Base-by-base conservation (phyloP, 2,888 invertebrate genomes). In the Zeuzera pyrina region DNA sequence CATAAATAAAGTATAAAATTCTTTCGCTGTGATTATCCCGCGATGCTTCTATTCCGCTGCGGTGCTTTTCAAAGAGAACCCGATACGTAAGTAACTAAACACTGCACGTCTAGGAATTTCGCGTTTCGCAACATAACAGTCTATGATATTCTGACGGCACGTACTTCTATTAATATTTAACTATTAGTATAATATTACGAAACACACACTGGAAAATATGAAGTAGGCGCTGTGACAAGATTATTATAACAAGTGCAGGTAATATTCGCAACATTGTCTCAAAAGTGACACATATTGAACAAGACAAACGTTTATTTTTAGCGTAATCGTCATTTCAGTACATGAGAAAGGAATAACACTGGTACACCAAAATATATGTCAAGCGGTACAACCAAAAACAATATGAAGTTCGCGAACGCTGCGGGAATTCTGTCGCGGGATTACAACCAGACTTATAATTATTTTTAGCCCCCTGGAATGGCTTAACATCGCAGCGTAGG, bases 401-500 rank as follows among this genome's bases (percentile, higher is more conserved):
- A 58, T 55, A 52, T 49, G 33, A 39, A 34, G 32, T 33, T 34
- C 23, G 42, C 35, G 41, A 8, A 5, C 48, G 34, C 45, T 34
- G 48, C 41, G 43, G 48, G 49, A 49, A 41, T 47, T 42, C 51
- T 46, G 58, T 53, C 57, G 39, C 38, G 52, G 61, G 61, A 64
- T 64, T 63, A 64, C 52, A 27, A 38, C n/a, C 33, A 42, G 54
- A 49, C 55, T 63, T 63, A 58, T 67, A 65, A 65, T 67, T 65
- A 65, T 64, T 65, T 65, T 65, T 65, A 61, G 66, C 73, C 76
- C 73, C 68, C 60, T 47, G 56, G 57, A 62, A 62, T 62, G 72
- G 76, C 76, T 78, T 76, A 74, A 57, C 66, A 72, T 50, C 68
- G 67, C 67, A 58, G 59, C 63, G 71, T 59, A 58, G 79, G 77